phyloP scores from a whole-genome alignment of 1,140 invertebrate genomes.

The Listronotus oregonensis region DNA sequence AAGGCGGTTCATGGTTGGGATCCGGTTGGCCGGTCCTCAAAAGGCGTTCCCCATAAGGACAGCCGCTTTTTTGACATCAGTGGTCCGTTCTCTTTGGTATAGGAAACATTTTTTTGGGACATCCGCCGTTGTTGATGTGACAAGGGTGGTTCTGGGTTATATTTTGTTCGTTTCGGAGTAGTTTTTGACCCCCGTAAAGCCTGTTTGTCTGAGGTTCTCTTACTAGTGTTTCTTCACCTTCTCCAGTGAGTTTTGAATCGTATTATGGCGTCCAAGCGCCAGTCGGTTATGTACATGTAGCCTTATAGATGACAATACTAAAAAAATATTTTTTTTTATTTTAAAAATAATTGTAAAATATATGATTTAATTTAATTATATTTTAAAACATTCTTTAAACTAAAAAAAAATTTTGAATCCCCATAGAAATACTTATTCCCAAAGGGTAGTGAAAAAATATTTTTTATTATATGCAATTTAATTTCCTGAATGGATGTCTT shows the following conservation, averaged over 20 bases:
- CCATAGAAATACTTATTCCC: no score
- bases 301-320: slow-evolving; percentile 85
- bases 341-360: no score
- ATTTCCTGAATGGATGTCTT: slow-evolving; percentile 87
- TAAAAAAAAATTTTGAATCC: no score
- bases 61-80: slow-evolving; percentile 81
- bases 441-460: not conserved
- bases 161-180: slow-evolving; percentile 80
- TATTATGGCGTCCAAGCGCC: slow-evolving; percentile 94
- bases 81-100: slow-evolving; percentile 65
- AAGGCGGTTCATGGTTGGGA: slow-evolving; percentile 83
- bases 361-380: no score
- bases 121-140: slow-evolving; percentile 81
- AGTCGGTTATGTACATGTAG: slow-evolving; percentile 98
- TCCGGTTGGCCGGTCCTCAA: slow-evolving; percentile 75
- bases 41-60: slow-evolving; percentile 93
- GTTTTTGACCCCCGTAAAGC: slow-evolving; percentile 88
- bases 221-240: slow-evolving; percentile 80
- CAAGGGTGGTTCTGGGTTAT: slow-evolving; percentile 82
- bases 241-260: slow-evolving; percentile 89
- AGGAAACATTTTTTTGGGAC: slow-evolving; percentile 94
- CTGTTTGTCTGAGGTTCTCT: slow-evolving; percentile 90
- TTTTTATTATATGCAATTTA: not conserved
- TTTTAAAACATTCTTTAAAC: no score
- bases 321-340: slow-evolving; percentile 20